These are phyloP conservation scores for Pomacea maculata DNA, from an alignment of 1,140 invertebrate genomes.

Conservation along the genomic window DNA sequence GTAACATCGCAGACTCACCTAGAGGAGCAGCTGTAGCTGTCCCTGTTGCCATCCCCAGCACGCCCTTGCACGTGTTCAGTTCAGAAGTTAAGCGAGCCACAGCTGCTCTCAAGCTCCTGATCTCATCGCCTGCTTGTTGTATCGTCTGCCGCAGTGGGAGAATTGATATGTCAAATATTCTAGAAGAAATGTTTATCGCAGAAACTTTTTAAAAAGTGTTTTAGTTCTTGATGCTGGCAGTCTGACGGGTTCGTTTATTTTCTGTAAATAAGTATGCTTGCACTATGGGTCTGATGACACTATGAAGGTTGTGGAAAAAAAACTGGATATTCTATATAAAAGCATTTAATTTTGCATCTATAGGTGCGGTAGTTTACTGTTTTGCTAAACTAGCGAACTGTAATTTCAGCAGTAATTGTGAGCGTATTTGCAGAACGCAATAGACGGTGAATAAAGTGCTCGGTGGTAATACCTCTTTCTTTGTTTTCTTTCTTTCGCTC, in stretches of 20 bases:
- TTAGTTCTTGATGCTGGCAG: no score
- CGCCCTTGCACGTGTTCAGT: slow-evolving; percentile 12
- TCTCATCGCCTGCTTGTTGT: background rate
- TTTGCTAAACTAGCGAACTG: background rate
- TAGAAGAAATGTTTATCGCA: background rate
- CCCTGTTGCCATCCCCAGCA: background rate
- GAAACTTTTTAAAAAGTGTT: no score
- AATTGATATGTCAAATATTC: background rate
- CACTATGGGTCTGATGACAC: background rate
- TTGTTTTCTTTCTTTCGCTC: background rate
- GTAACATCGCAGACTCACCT: background rate
- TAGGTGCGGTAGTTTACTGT: background rate
- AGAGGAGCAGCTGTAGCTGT: background rate
- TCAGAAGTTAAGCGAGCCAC: background rate
- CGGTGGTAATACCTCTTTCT: background rate
- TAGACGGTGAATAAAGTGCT: background rate
- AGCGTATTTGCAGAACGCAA: no score
- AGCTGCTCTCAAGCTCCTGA: background rate
- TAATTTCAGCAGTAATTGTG: background rate
- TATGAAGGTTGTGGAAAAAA: background rate
- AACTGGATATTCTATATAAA: background rate
- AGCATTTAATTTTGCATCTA: background rate
- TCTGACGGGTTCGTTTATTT: no score
- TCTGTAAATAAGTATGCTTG: background rate
- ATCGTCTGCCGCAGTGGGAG: background rate